Conservation (phyloP, 2,113 vertebrate species). For the Thermophis baileyi region DNA sequence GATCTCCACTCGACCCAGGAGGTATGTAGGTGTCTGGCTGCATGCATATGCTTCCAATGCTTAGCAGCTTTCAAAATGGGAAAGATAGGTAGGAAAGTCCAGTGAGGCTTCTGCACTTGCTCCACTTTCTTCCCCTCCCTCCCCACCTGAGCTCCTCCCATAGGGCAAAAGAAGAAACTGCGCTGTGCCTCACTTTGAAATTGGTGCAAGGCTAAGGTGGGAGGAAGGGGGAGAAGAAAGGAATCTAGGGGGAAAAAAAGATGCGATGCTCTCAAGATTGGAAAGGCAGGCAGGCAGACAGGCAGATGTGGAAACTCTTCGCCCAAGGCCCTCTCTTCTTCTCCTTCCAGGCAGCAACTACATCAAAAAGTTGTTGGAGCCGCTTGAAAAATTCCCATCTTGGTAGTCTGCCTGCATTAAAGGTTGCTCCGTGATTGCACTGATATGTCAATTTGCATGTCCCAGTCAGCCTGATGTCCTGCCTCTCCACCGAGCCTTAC, state of each 20-base stretch:
- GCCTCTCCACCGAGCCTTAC: not conserved
- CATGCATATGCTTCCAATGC: not conserved
- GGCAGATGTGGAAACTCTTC: not conserved
- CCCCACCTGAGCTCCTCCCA: not conserved
- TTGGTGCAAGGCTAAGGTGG: not conserved
- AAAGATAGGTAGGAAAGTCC: not conserved
- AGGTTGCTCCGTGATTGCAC: too few species aligned
- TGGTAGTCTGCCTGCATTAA: not conserved
- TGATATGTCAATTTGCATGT: rapidly evolving
- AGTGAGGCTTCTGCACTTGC: not conserved
- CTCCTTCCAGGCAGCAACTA: not conserved
- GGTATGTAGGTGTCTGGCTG: not conserved
- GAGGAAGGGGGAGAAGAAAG: not conserved
- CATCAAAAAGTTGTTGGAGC: not conserved
- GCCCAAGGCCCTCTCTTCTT: not conserved
- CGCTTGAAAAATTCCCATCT: not conserved
- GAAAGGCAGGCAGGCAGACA: not conserved
- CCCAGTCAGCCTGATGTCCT: not conserved
- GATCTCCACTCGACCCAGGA: not conserved
- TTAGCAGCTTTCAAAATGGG: not conserved
- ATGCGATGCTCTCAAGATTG: not conserved
- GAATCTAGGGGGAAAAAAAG: not conserved
- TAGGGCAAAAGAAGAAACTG: not conserved
- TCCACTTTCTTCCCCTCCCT: not conserved
- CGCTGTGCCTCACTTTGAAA: not conserved